Evolutionary conservation across 2,113 vertebrate genomes (phyloP).

Genomic region (Philantomba maxwellii): DNA sequence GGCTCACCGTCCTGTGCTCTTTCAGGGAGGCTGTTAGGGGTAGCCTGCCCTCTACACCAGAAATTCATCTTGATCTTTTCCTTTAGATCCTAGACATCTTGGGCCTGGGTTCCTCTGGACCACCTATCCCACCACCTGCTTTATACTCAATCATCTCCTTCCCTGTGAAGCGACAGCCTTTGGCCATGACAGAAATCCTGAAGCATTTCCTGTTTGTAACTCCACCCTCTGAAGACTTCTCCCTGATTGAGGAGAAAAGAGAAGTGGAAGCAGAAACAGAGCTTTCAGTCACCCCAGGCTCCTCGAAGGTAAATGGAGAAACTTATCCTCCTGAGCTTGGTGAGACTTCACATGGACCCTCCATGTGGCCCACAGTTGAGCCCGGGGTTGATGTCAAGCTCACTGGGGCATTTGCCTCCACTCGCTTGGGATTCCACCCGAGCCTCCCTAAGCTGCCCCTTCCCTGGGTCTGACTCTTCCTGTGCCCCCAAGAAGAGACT

Average conservation of each 20-base stretch:
- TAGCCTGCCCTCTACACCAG: neutral
- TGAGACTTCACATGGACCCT: neutral
- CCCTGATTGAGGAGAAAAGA: conserved; percentile 71
- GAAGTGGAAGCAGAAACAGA: conserved; percentile 61
- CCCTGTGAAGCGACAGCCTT: conserved; percentile 72
- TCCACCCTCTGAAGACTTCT: conserved; percentile 32
- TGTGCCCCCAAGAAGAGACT: neutral
- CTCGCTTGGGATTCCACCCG: fast-evolving
- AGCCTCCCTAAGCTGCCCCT: neutral
- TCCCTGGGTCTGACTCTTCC: neutral
- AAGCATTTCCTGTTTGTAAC: conserved; percentile 81
- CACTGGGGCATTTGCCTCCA: neutral
- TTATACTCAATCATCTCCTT: conserved; percentile 84
- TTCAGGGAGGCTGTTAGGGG: neutral
- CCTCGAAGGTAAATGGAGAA: conserved; percentile 73
- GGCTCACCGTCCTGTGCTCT: neutral
- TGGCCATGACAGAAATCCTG: conserved; percentile 23
- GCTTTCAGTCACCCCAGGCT: fast-evolving
- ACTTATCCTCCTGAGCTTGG: neutral
- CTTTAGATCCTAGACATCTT: conserved; percentile 85
- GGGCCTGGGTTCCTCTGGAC: conserved; percentile 82
- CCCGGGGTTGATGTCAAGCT: neutral
- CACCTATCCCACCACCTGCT: conserved; percentile 78
- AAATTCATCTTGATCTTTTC: neutral
- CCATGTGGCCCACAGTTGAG: fast-evolving